Evolutionary conservation across 1,140 invertebrate genomes (phyloP).

Genomic region (Brachionus rubens): DNA sequence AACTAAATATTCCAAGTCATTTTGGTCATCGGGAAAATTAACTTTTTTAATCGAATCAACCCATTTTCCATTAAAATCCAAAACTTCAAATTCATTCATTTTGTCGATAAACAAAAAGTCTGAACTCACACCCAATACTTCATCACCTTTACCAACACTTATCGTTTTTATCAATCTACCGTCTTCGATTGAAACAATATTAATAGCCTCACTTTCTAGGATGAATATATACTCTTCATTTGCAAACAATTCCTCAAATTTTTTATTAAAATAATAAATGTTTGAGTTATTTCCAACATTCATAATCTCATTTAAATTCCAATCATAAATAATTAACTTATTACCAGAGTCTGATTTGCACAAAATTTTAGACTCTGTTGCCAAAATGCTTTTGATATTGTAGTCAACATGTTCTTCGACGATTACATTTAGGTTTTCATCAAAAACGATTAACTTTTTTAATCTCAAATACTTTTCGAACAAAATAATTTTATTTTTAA

Average conservation of each 20-base stretch:
- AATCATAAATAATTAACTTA: background rate
- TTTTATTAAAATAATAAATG: background rate
- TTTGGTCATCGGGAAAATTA: background rate
- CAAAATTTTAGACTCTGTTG: slow-evolving; percentile 10
- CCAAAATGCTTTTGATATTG: background rate
- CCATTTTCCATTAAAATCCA: background rate
- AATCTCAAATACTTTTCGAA: background rate
- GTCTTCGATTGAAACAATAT: background rate
- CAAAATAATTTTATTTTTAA: background rate
- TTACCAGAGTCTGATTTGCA: background rate
- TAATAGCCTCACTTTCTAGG: background rate
- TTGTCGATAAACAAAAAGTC: background rate
- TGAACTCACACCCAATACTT: background rate
- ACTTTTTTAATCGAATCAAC: background rate
- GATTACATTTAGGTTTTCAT: background rate
- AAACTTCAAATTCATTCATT: background rate
- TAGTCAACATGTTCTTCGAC: background rate
- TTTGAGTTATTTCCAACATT: background rate
- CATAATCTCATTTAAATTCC: background rate
- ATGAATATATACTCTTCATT: background rate
- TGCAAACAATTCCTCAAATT: background rate
- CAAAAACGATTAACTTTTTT: background rate
- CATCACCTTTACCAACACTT: background rate
- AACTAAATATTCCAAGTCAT: background rate
- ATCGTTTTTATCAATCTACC: background rate